Evolutionary conservation across 2,113 vertebrate genomes (phyloP).

Genomic region (Gallinago jamesoni): DNA sequence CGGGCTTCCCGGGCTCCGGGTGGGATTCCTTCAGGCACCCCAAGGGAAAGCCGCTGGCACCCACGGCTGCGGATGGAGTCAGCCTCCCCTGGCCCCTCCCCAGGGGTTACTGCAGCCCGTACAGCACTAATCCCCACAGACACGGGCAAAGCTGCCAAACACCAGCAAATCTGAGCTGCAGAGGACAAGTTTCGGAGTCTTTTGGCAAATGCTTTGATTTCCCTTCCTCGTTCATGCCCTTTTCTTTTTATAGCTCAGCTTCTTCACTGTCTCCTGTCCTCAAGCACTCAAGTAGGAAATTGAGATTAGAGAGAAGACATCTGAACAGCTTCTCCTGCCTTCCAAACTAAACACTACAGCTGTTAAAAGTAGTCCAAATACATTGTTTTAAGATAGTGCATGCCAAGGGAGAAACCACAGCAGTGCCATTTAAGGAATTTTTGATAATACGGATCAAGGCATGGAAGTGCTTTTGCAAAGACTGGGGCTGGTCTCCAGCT

Average conservation of each 20-base stretch:
- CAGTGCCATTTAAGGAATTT: background rate
- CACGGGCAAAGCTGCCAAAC: background rate
- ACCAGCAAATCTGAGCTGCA: background rate
- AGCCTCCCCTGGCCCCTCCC: background rate
- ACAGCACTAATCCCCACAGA: background rate
- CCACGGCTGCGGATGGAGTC: fast-evolving
- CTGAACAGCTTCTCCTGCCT: background rate
- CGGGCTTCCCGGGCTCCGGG: background rate
- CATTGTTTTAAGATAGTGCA: background rate
- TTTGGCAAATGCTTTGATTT: background rate
- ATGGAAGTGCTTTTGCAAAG: background rate
- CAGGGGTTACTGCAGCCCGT: background rate
- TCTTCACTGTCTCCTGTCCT: background rate
- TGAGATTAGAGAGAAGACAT: background rate
- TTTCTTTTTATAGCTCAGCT: background rate
- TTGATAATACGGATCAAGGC: background rate
- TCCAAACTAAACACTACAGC: background rate
- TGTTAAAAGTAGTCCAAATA: background rate
- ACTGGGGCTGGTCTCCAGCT: background rate
- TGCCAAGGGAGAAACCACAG: background rate
- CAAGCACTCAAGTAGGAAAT: background rate
- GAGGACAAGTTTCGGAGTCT: background rate
- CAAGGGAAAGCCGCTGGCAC: background rate
- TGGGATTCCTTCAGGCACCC: background rate
- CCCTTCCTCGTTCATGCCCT: background rate